Base-by-base conservation (phyloP, 2,888 invertebrate species). In the Orthosia incerta region DNA sequence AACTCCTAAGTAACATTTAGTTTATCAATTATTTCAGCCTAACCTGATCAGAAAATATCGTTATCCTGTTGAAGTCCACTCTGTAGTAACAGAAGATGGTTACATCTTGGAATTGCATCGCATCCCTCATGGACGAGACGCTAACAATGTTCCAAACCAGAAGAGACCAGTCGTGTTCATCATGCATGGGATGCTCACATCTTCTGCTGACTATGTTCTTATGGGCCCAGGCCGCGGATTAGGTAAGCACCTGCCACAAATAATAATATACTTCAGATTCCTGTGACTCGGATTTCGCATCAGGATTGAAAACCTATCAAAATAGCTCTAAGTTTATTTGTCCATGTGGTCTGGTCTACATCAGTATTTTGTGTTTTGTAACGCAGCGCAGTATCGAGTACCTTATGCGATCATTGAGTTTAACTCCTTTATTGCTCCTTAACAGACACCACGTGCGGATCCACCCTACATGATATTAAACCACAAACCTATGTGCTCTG, bases 61-160 rank as follows among this genome's bases (percentile, higher is more conserved):
- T 0, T 98, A 98, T 89, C 97, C 97, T 0, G 90, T 97, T 0
- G 98, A 98, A 92, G 95, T 94, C 9, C 97, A 98, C 89, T 90
- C 90, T 7, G 97, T 97, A 0, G 93, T 93, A 5, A 99, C 99
- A 0, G 90, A 95, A 3, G 99, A 99, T 95, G 98, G 98, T 1
- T 99, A 98, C 88, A 97, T 98, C n/a, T 93, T 99, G 80, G 96
- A 97, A 74, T 83, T 98, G 87, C 98, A 98, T 89, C 97, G 98
- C 57, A 98, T 99, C 59, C 96, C 97, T 0, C 96, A 97, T 51
- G 97, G 96, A 2, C 94, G 95, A 4, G 95, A 95, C 15, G 92
- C 80, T 12, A 89, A 94, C 78, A 94, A 94, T 55, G 88, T 86
- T 0, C 95, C 95, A 0, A 91, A 93, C 20, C 83, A 90, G 31